phyloP scores from a whole-genome alignment of 2,888 invertebrate species.

The Synergus japonicus region DNA sequence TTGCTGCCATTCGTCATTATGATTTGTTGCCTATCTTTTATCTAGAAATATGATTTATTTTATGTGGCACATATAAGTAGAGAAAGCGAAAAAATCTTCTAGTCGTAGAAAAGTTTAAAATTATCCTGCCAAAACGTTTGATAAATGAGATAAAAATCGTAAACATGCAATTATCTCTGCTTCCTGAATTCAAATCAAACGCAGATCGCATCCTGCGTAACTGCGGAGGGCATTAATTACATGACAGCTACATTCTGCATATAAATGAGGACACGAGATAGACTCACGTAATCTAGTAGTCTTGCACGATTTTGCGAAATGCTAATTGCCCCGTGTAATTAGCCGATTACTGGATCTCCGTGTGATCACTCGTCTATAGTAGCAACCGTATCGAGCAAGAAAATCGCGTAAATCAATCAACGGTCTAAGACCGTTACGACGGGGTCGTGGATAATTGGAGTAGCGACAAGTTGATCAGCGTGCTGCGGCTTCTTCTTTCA shows the following conservation, averaged over 20 bases:
- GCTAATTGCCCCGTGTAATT: conserved; percentile 67
- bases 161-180: background rate
- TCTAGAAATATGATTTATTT: background rate
- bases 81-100: background rate
- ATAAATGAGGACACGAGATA: background rate
- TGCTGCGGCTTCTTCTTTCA: conserved; percentile 57
- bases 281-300: background rate
- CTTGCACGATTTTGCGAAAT: conserved; percentile 46
- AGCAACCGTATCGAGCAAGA: conserved; percentile 47
- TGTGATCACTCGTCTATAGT: conserved; percentile 40
- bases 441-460: conserved; percentile 65
- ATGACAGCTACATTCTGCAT: background rate
- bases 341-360: conserved; percentile 45
- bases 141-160: background rate
- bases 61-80: background rate
- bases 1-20: background rate
- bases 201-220: background rate
- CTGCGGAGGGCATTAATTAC: background rate
- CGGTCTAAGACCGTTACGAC: conserved; percentile 56
- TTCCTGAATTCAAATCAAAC: background rate
- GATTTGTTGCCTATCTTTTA: background rate
- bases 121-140: background rate
- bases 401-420: conserved; percentile 69
- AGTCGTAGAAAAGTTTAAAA: background rate
- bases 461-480: conserved; percentile 70